Evolutionary conservation across 2,797 vertebrate genomes (phyloP), one percentile per base, ranked within the genome.

Genomic region (Rhinophrynus dorsalis): DNA sequence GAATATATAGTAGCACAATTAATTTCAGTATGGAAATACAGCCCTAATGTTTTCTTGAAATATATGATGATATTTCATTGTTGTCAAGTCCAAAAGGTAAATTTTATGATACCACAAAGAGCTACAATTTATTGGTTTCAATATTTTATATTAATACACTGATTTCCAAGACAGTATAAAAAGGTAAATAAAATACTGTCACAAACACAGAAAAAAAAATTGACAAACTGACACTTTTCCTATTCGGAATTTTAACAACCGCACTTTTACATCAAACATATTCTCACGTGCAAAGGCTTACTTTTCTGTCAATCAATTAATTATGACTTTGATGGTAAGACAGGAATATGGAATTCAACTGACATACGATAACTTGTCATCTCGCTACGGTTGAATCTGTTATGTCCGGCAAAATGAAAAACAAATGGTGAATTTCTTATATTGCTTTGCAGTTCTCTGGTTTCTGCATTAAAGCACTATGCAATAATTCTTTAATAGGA

Each of bases 281-380:
- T 71, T 87, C 82, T 85, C 85, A 88, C 83, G 82, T 82, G 80
- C 83, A 86, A 86, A 79, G 80, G 80, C 80, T 87, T 84, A 86
- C 86, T 83, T 81, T 81, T 78, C 81, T 81, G 79, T 78, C 86
- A 86, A 84, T 86, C 87, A 86, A 75, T 70, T 72, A 79, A 81
- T 88, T 91, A 83, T 85, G 83, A 88, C 84, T 88, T 83, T 80
- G 67, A 79, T 78, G 80, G 80, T 86, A 23, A 59, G 35, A 51
- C 15, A 52, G 47, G 15, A 65, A 67, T 44, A 66, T 60, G 35
- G 35, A 67, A 85, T 85, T 80, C 86, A 84, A 83, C 78, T 85
- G 84, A 71, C 85, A 77, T 82, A 84, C 76, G 83, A 87, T 85
- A 85, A 80, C 77, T 79, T 86, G 85, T 89, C 89, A 89, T 85